Conservation (phyloP, 37 sponge, comb jelly and placozoan species). For the Bolinopsis microptera region DNA sequence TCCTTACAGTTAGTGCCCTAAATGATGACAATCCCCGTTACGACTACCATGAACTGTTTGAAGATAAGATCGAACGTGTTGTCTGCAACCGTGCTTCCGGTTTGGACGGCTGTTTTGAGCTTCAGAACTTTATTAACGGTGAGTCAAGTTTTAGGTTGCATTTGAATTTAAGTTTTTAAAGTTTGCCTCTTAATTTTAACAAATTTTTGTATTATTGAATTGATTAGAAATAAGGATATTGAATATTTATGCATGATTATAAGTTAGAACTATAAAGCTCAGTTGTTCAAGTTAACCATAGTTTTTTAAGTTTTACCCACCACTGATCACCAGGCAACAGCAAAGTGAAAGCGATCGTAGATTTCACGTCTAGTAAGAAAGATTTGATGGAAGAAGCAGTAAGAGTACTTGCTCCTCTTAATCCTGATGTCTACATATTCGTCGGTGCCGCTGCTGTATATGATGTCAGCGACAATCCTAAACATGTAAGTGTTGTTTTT, state of each 20-base stretch:
- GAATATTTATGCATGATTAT: too few species aligned
- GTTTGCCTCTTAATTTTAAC: too few species aligned
- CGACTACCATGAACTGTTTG: slow-evolving; percentile 18
- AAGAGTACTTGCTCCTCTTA: not conserved
- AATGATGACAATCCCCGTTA: slow-evolving; percentile 23
- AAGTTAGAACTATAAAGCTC: too few species aligned
- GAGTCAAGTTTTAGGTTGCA: not conserved
- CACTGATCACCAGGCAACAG: too few species aligned
- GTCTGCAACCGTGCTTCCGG: slow-evolving; percentile 8
- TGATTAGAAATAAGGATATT: too few species aligned
- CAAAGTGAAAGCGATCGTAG: slow-evolving; percentile 25
- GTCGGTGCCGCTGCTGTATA: slow-evolving; percentile 52
- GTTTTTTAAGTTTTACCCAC: too few species aligned
- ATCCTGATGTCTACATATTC: slow-evolving; percentile 55
- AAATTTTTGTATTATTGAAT: too few species aligned
- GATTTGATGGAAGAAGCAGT: slow-evolving; percentile 51
- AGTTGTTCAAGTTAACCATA: too few species aligned
- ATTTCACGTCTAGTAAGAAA: slow-evolving; percentile 20
- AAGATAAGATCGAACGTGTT: not conserved
- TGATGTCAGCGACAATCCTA: slow-evolving; percentile 7
- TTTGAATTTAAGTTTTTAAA: too few species aligned
- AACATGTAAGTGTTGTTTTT: too few species aligned
- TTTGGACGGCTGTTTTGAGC: slow-evolving; percentile 13
- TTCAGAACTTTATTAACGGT: slow-evolving; percentile 51
- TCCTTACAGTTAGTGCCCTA: slow-evolving; percentile 13